Evolutionary conservation across 2,797 vertebrate species (phyloP).

Genomic region (Phoxinus dragarum): DNA sequence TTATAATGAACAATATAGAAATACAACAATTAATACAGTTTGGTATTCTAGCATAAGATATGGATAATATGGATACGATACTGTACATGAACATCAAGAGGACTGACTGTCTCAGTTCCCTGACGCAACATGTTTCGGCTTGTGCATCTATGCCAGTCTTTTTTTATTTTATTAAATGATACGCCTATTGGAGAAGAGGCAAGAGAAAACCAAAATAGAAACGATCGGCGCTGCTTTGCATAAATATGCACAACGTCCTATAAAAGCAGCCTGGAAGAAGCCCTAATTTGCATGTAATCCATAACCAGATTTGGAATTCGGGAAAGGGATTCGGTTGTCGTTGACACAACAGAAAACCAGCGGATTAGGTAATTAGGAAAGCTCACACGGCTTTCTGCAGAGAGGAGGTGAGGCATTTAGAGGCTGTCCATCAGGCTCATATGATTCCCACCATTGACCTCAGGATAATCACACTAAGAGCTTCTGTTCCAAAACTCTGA

Average conservation of each 20-base stretch:
- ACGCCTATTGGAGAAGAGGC: slow-evolving; percentile 9
- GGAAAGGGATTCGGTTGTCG: slow-evolving; percentile 39
- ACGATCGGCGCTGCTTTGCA: slow-evolving; percentile 32
- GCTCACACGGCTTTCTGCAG: slow-evolving; percentile 16
- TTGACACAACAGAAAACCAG: slow-evolving; percentile 45
- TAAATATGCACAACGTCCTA: slow-evolving; percentile 60
- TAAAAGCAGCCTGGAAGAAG: slow-evolving; percentile 48
- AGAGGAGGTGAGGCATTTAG: slow-evolving; percentile 22
- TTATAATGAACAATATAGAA: too few species aligned
- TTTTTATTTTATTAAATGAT: slow-evolving; percentile 49
- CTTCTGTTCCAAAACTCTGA: neutral
- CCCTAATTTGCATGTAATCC: slow-evolving; percentile 53
- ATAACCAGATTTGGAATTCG: slow-evolving; percentile 25
- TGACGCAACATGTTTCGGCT: slow-evolving; percentile 10
- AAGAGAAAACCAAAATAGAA: slow-evolving; percentile 24
- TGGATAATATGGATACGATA: neutral
- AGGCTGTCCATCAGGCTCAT: slow-evolving; percentile 35
- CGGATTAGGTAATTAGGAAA: slow-evolving; percentile 39
- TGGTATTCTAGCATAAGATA: neutral
- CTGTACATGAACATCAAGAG: slow-evolving; percentile 7
- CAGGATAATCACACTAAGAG: slow-evolving; percentile 21
- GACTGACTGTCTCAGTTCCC: slow-evolving; percentile 45
- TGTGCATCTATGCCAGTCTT: slow-evolving; percentile 50
- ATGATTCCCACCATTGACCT: slow-evolving; percentile 26
- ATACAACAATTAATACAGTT: neutral